Conservation (phyloP, 2,113 vertebrate genomes). For the Galbula dea region DNA sequence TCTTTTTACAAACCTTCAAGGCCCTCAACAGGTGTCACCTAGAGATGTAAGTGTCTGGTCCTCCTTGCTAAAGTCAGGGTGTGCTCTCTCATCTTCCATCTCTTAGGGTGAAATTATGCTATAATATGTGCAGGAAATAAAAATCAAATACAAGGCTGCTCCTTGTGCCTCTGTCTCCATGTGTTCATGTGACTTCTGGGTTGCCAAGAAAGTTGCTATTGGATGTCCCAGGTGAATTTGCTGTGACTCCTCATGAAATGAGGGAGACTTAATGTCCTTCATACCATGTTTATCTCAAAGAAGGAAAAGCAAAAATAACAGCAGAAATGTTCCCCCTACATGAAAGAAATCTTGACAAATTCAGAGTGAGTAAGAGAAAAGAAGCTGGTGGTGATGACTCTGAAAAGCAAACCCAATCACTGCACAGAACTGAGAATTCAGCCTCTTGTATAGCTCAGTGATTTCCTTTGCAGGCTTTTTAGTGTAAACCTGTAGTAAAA, state of each 20-base stretch:
- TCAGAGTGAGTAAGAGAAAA: background rate
- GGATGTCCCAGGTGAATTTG: background rate
- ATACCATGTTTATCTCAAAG: background rate
- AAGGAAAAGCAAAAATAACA: background rate
- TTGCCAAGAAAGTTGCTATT: background rate
- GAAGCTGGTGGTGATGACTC: background rate
- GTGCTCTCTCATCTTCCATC: background rate
- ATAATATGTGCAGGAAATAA: background rate
- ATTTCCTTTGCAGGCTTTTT: background rate
- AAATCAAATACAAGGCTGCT: background rate
- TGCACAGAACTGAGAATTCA: background rate
- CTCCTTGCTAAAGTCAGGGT: background rate
- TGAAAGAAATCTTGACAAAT: background rate
- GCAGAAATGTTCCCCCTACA: background rate
- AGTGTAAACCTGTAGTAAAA: background rate
- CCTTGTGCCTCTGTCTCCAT: background rate
- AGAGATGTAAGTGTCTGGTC: background rate
- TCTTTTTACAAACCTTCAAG: background rate
- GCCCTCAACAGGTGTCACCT: background rate
- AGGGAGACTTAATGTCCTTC: background rate
- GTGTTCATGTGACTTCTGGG: background rate
- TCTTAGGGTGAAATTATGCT: background rate
- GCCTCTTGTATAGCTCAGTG: background rate
- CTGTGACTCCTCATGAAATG: background rate
- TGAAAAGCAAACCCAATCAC: background rate